These are phyloP conservation scores for Morone chrysops DNA, from an alignment of 2,113 vertebrate genomes.

Conservation along the genomic window DNA sequence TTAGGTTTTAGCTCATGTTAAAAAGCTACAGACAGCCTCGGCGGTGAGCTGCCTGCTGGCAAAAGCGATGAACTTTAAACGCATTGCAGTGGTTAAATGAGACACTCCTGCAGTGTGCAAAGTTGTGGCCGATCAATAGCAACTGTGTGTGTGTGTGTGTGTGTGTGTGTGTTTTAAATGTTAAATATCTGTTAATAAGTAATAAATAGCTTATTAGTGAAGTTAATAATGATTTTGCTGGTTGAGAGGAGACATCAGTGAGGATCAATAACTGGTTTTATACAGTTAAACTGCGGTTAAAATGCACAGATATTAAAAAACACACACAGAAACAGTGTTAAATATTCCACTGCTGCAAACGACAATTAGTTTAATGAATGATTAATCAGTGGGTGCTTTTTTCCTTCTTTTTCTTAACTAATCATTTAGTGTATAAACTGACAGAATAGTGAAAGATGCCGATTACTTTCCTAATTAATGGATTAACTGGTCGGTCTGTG, in stretches of 20 bases:
- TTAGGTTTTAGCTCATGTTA: conserved; percentile 37
- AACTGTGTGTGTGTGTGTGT: too few relatives aligned
- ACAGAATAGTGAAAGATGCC: not conserved
- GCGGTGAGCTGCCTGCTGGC: not conserved
- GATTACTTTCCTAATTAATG: not conserved
- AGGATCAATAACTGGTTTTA: not conserved
- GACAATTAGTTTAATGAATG: not conserved
- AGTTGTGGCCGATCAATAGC: too few relatives aligned
- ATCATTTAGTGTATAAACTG: not conserved
- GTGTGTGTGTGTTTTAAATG: too few relatives aligned
- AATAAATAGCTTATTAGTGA: too few relatives aligned
- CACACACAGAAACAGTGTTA: not conserved
- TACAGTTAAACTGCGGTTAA: not conserved
- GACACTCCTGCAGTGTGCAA: not conserved
- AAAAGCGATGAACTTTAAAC: too few relatives aligned
- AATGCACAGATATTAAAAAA: not conserved
- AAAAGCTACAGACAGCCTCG: not conserved
- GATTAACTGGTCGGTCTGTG: too few relatives aligned
- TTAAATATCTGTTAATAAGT: too few relatives aligned
- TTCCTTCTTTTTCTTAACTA: too few relatives aligned
- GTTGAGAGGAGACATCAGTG: not conserved
- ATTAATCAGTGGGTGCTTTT: not conserved
- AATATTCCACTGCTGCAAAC: not conserved
- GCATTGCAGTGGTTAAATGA: not conserved
- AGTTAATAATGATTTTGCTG: too few relatives aligned